These are phyloP conservation scores for Omphaloscelis lunosa DNA, from an alignment of 2,888 invertebrate genomes.

Conservation along the genomic window DNA sequence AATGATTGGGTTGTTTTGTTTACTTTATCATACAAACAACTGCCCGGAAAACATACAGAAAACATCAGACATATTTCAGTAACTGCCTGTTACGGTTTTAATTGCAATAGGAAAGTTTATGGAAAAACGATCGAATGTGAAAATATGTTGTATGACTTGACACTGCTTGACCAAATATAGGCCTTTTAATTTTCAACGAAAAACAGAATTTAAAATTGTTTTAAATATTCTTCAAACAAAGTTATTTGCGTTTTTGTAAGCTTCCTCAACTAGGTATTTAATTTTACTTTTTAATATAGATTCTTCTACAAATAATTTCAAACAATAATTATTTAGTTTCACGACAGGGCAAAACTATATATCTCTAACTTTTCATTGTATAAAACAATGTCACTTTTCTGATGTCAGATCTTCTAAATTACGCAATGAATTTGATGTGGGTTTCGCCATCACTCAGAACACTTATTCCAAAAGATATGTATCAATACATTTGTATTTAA, in stretches of 20 bases:
- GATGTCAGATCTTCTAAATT: too few relatives aligned
- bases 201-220: not conserved
- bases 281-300: too few relatives aligned
- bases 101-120: constrained; percentile 17
- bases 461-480: too few relatives aligned
- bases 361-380: too few relatives aligned
- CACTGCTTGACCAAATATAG: not conserved
- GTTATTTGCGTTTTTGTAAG: not conserved
- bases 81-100: constrained; percentile 10
- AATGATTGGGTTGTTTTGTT: not conserved
- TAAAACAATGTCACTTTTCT: too few relatives aligned
- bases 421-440: too few relatives aligned
- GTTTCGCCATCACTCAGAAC: too few relatives aligned
- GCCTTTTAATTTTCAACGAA: not conserved
- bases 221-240: not conserved
- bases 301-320: not conserved
- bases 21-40: not conserved
- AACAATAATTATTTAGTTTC: not conserved
- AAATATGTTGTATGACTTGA: not conserved
- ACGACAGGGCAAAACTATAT: not conserved
- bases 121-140: not conserved
- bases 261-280: not conserved
- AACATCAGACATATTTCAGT: constrained; percentile 9
- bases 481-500: too few relatives aligned
- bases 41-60: not conserved